phyloP scores from a whole-genome alignment of 2,888 invertebrate species.

The Vesta saturnalis region DNA sequence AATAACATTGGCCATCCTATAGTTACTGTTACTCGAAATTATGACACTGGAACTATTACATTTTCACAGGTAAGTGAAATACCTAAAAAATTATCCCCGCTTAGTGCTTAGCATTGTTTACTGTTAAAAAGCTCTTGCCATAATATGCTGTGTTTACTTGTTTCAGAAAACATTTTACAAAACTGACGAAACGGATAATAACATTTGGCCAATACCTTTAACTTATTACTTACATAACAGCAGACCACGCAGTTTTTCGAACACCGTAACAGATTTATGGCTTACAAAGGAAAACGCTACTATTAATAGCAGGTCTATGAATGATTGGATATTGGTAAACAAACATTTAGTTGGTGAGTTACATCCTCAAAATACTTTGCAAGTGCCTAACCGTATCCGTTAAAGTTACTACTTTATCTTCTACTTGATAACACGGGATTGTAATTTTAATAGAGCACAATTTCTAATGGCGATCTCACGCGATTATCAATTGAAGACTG shows the following conservation, averaged over 20 bases:
- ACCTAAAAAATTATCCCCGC: background rate
- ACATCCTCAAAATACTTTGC: too few species aligned
- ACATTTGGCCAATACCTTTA: background rate
- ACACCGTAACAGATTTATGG: constrained; percentile 5
- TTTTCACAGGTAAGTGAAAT: constrained; percentile 18
- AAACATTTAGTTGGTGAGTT: constrained; percentile 9
- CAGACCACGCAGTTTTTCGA: background rate
- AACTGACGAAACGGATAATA: background rate
- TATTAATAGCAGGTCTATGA: background rate
- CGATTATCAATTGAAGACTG: too few species aligned
- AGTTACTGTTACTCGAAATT: constrained; percentile 23
- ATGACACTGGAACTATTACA: constrained; percentile 11
- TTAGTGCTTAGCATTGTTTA: too few species aligned
- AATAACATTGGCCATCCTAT: constrained; percentile 32
- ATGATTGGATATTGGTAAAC: constrained; percentile 11
- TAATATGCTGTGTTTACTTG: too few species aligned
- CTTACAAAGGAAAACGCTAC: background rate
- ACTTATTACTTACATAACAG: background rate
- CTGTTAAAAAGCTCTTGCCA: background rate
- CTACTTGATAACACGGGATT: too few species aligned
- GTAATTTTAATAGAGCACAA: too few species aligned
- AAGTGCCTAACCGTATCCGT: too few species aligned
- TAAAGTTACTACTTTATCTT: too few species aligned
- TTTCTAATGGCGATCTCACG: too few species aligned
- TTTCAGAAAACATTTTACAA: background rate